These are phyloP conservation scores for Panulirus ornatus DNA, from an alignment of 1,140 invertebrate species.

Conservation along the genomic window DNA sequence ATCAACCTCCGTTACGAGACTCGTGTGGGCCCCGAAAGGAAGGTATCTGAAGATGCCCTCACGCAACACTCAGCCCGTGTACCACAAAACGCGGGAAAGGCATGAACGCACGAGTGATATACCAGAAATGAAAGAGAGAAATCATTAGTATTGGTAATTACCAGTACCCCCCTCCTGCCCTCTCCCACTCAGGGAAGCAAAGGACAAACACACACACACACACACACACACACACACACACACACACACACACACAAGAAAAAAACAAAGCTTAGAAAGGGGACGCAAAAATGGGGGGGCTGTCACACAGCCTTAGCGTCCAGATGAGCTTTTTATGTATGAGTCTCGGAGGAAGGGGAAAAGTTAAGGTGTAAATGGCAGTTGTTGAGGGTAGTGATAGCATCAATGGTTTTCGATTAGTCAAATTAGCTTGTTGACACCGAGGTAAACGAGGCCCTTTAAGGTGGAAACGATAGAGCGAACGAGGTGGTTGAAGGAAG, in stretches of 20 bases:
- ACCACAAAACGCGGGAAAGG: too few relatives aligned
- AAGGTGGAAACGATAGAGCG: constrained; percentile 60
- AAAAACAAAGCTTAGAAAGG: constrained; percentile 25
- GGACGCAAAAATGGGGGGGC: constrained; percentile 47
- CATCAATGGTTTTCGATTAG: constrained; percentile 72
- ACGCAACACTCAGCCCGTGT: too few relatives aligned
- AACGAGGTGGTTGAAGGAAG: constrained; percentile 31
- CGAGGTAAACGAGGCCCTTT: constrained; percentile 62
- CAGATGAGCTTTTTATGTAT: constrained; percentile 70
- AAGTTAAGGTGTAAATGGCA: constrained; percentile 62
- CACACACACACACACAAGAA: too few relatives aligned
- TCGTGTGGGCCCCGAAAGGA: too few relatives aligned
- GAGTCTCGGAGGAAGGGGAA: constrained; percentile 60
- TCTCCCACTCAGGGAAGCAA: not conserved
- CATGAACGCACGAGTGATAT: too few relatives aligned
- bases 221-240: too few relatives aligned
- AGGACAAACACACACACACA: constrained; percentile 36
- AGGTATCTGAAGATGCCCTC: too few relatives aligned
- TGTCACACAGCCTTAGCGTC: constrained; percentile 67
- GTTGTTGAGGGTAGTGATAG: constrained; percentile 71
- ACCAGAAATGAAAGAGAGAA: constrained; percentile 9
- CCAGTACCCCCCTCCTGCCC: not conserved
- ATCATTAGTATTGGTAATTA: constrained; percentile 59
- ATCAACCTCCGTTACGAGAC: too few relatives aligned
- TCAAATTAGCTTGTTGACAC: constrained; percentile 72